Base-by-base conservation (phyloP, 2,113 vertebrate species). In the Procavia capensis region DNA sequence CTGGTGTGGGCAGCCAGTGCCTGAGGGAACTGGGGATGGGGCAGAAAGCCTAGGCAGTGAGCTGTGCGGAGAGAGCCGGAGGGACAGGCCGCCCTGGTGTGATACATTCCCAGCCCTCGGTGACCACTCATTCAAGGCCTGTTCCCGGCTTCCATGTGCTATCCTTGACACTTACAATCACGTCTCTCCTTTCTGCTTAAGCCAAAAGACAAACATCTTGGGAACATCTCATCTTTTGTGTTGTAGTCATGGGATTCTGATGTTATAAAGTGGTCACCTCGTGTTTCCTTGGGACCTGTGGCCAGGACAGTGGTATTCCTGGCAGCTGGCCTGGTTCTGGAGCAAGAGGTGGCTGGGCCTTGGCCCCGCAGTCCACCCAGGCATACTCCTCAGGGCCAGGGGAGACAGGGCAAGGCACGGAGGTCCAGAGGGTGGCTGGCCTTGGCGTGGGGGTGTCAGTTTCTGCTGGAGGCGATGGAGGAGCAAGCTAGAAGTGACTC, bases 391-490 rank as follows among this genome's bases (percentile, higher is more conserved):
- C 19, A 1, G 43, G n/a, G 85, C 39, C 43, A 29, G 1, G 64
- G 61, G n/a, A 27, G 25, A 34, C n/a, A 9, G 10, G 54, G 13
- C 41, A 90, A 25, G 50, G n/a, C 22, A 14, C 57, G 29, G n/a
- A 25, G 36, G 4, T 43, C 22, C 20, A 6, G 22, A 20, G 31
- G 4, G 36, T 64, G 50, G 31, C 79, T 74, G 78, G 54, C 66
- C 0, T 13, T 25, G 3, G 24, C 3, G 0, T 47, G 24, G 50
- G 27, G 17, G 7, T 75, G 3, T 50, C 34, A 78, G 17, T 88
- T 43, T 16, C 39, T 84, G 29, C 64, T 72, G 66, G 72, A 82
- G 47, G 27, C 83, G 0, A 0, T 54, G 78, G 36, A 59, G 20
- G 36, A 92, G 19, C 70, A 39, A 24, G 36, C 9, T 34, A 11